Evolutionary conservation across 2,888 invertebrate species (phyloP).

Genomic region (Drosophila robusta): DNA sequence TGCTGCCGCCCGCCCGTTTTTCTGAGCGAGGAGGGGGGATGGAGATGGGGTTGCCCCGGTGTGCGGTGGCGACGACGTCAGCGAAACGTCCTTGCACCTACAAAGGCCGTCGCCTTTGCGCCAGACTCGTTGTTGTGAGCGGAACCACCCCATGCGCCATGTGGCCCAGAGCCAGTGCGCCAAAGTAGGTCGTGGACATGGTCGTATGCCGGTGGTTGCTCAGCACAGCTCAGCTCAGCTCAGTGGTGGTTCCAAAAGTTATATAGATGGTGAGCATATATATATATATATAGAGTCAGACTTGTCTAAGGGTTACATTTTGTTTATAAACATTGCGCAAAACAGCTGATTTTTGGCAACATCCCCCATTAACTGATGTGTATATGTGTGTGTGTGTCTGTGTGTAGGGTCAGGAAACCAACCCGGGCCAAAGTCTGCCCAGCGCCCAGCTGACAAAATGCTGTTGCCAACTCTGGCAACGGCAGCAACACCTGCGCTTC

Average conservation of each 20-base stretch:
- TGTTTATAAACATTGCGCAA: constrained; percentile 79
- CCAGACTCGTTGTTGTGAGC: constrained; percentile 67
- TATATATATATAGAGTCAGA: constrained; percentile 29
- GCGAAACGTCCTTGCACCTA: constrained; percentile 77
- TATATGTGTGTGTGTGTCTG: neutral
- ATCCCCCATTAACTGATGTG: constrained; percentile 52
- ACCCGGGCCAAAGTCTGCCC: constrained; percentile 17
- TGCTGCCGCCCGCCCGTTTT: constrained; percentile 36
- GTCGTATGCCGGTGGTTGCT: constrained; percentile 60
- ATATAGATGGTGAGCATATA: constrained; percentile 9
- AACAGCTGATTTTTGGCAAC: constrained; percentile 77
- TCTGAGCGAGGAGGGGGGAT: constrained; percentile 47
- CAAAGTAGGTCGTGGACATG: constrained; percentile 77
- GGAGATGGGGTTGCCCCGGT: constrained; percentile 62
- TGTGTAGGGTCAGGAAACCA: constrained; percentile 50
- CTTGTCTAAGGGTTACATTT: constrained; percentile 78
- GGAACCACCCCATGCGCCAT: constrained; percentile 80
- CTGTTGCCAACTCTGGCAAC: constrained; percentile 20
- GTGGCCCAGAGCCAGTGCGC: constrained; percentile 75
- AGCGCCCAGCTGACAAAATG: constrained; percentile 14
- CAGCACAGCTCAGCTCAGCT: constrained; percentile 24
- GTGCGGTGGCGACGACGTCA: constrained; percentile 6
- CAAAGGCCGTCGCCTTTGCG: constrained; percentile 55
- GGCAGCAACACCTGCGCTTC: constrained; percentile 60
- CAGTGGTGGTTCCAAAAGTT: constrained; percentile 77